Evolutionary conservation across 53 echinoderm and acorn worm genomes (phyloP).

Genomic region (Paracentrotus lividus): DNA sequence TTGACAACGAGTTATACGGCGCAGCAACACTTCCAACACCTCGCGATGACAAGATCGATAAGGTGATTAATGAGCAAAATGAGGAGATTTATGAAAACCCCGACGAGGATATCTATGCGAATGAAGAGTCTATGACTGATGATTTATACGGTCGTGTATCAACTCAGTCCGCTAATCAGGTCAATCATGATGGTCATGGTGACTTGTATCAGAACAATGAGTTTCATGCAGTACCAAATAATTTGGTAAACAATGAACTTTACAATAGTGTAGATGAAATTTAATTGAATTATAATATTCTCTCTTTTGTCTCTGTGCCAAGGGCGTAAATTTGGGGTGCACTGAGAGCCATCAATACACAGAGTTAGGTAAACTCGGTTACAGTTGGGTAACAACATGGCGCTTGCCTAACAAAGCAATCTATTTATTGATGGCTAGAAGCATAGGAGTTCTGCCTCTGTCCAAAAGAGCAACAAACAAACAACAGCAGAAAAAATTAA

Average conservation of each 20-base stretch:
- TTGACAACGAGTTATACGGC: background rate
- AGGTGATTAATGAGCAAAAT: background rate
- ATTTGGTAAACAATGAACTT: background rate
- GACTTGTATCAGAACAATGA: background rate
- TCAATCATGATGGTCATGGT: background rate
- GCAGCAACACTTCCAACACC: background rate
- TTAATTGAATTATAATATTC: background rate
- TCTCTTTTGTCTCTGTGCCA: no score
- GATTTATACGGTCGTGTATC: background rate
- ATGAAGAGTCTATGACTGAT: background rate
- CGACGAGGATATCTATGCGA: background rate
- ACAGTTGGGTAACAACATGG: no score
- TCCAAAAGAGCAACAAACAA: no score
- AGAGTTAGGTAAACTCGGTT: no score
- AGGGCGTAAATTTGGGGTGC: no score
- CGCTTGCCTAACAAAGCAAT: no score
- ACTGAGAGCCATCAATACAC: no score
- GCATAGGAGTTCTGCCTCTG: no score
- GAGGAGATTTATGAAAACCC: background rate
- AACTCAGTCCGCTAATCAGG: background rate
- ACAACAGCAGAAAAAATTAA: no score
- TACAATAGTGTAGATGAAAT: background rate
- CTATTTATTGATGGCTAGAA: no score
- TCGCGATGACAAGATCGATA: background rate
- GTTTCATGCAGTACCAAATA: background rate